Evolutionary conservation across 2,113 vertebrate genomes (phyloP), one percentile per base, ranked within the genome.

Genomic region (Eptesicus fuscus): DNA sequence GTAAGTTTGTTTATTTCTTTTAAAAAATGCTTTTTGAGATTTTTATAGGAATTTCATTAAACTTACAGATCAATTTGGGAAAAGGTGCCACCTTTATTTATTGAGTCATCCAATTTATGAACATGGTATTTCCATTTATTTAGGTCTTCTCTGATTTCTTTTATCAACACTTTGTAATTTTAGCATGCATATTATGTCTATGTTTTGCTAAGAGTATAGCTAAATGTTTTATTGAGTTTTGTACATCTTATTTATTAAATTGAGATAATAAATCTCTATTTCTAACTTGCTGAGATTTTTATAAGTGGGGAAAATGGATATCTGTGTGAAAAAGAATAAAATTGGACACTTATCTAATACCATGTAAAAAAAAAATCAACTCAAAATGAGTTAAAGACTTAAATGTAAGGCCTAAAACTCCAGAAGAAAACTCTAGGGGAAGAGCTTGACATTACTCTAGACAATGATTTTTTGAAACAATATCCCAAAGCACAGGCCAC

Each of bases 61-160:
- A 87, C 11, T 37, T 90, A 32, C 32, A 78, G 10, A 82, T 85
- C 20, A 95, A 0, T 61, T 80, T 70, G 12, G 42, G 35, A 80
- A 65, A 17, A 63, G 71, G 14, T 83, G 44, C 47, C n/a, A 69
- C 83, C 32, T 22, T 67, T 78, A 78, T 25, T 71, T 74, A 22
- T 42, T 78, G 17, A 28, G 7, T 42, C 30, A 76, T 70, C 14
- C 6, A 78, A 28, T 67, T 88, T 61, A 30, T 92, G 30, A 91
- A 70, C 13, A 65, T 28, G 9, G 8, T 76, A 11, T 85, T 56
- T 93, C 32, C 23, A 69, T 30, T 80, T 70, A 80, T 63, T 79
- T 94, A 47, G n/a, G 44, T 56, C 53, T 93, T 79, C 35, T 95
- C 22, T 91, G 35, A 93, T 80, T 91, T 88, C 63, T 69, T 74